Conservation (phyloP, 2,113 vertebrate genomes). For the Peromyscus californicus region DNA sequence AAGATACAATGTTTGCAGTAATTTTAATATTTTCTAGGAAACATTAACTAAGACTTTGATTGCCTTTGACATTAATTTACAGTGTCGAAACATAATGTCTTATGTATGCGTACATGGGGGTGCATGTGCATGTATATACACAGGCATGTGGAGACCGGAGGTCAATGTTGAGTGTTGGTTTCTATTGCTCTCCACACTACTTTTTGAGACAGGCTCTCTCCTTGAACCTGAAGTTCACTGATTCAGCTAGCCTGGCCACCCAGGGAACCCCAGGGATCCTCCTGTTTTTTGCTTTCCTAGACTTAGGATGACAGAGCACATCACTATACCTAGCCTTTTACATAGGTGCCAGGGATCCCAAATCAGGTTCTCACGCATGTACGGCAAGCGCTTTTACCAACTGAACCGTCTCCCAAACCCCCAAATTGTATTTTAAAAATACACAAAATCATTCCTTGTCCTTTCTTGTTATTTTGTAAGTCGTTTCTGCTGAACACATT, state of each 20-base stretch:
- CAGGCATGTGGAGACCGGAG: neutral
- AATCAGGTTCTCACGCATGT: neutral
- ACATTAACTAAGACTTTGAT: constrained; percentile 19
- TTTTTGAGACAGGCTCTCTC: neutral
- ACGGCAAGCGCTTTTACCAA: neutral
- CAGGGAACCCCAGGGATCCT: too few relatives aligned
- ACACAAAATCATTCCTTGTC: neutral
- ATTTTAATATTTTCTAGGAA: constrained; percentile 54
- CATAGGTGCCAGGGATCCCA: neutral
- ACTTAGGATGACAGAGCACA: neutral
- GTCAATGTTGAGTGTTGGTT: neutral
- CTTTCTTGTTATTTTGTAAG: constrained; percentile 28
- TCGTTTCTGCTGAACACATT: neutral
- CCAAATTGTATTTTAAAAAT: neutral
- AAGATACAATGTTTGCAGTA: neutral
- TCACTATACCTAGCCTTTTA: neutral
- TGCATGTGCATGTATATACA: neutral
- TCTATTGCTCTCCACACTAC: neutral
- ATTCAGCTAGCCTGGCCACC: neutral
- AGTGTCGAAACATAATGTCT: neutral
- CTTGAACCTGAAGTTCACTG: neutral
- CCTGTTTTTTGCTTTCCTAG: neutral
- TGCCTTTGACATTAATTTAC: neutral
- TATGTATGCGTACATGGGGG: too few relatives aligned
- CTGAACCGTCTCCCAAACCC: neutral